A percentile compares a stretch with the other conserved stretches of the same genome.
These are phyloP conservation scores for Hydrozoanthus gracilis DNA, from an alignment of 92 coral and sea anemone genomes.

Conservation along the genomic window DNA sequence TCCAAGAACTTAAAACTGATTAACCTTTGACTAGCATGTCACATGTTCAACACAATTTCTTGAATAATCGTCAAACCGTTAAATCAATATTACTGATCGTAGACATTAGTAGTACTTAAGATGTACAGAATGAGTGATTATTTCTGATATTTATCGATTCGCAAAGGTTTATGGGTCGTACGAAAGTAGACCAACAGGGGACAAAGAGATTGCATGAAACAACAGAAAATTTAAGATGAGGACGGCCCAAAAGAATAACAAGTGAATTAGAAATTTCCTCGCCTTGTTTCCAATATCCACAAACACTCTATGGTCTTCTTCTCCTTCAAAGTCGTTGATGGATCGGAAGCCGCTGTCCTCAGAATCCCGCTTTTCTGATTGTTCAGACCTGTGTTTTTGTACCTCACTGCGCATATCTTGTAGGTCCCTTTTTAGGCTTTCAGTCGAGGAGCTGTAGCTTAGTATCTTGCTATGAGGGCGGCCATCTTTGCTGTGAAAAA, in stretches of 20 bases:
- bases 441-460: slow-evolving; percentile 37
- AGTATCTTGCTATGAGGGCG: slow-evolving; percentile 37
- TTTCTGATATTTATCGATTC: not conserved
- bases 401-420: slow-evolving; percentile 32
- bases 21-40: no score
- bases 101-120: no score
- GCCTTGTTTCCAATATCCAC: slow-evolving; percentile 43
- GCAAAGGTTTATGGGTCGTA: slow-evolving; percentile 10
- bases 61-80: no score
- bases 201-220: slow-evolving; percentile 9
- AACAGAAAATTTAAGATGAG: slow-evolving; percentile 24
- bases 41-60: no score
- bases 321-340: slow-evolving; percentile 36
- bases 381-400: slow-evolving; percentile 9
- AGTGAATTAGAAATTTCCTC: slow-evolving; percentile 48
- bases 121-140: no score
- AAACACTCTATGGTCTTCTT: slow-evolving; percentile 19
- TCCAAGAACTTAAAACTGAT: no score
- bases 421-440: slow-evolving; percentile 35
- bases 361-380: slow-evolving; percentile 29
- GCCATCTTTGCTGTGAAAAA: slow-evolving; percentile 40
- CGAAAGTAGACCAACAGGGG: slow-evolving; percentile 17
- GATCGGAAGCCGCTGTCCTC: slow-evolving; percentile 50
- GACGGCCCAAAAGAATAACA: slow-evolving; percentile 35
- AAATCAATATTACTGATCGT: no score